Evolutionary conservation across 1,140 invertebrate species (phyloP).

Genomic region (Lanistes nyassanus): DNA sequence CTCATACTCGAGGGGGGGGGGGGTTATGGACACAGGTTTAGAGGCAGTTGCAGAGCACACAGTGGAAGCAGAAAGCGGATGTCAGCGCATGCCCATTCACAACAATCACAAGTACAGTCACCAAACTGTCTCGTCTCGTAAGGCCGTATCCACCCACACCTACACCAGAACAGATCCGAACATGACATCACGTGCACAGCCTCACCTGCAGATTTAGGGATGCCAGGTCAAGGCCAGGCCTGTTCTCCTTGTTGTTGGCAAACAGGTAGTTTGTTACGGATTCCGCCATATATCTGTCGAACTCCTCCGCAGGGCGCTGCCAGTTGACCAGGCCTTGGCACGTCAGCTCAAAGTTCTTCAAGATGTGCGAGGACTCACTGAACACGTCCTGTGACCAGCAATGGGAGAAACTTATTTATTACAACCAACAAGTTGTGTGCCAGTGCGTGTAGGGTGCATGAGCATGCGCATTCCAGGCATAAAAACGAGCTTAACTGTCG

Average conservation of each 20-base stretch:
- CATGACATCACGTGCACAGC: slow-evolving; percentile 85
- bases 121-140: no score
- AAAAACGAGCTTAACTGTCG: no score
- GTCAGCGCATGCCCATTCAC: neutral
- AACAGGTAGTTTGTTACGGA: slow-evolving; percentile 39
- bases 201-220: slow-evolving; percentile 75
- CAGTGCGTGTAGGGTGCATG: no score
- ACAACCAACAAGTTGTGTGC: no score
- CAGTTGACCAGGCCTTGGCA: slow-evolving; percentile 23
- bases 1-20: no score
- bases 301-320: neutral
- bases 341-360: slow-evolving; percentile 4
- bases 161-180: neutral
- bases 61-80: neutral
- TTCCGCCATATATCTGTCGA: slow-evolving; percentile 34
- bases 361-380: neutral
- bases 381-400: neutral
- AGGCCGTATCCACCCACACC: neutral
- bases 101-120: neutral
- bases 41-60: slow-evolving; percentile 5
- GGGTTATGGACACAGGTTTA: neutral
- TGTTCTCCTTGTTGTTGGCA: slow-evolving; percentile 5
- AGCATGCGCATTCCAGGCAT: no score
- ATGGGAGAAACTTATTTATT: no score
- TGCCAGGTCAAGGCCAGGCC: slow-evolving; percentile 61